A percentile compares a stretch with the other conserved stretches of the same genome.
These are phyloP conservation scores for Channa striata DNA, from an alignment of 2,797 vertebrate species.

Conservation along the genomic window DNA sequence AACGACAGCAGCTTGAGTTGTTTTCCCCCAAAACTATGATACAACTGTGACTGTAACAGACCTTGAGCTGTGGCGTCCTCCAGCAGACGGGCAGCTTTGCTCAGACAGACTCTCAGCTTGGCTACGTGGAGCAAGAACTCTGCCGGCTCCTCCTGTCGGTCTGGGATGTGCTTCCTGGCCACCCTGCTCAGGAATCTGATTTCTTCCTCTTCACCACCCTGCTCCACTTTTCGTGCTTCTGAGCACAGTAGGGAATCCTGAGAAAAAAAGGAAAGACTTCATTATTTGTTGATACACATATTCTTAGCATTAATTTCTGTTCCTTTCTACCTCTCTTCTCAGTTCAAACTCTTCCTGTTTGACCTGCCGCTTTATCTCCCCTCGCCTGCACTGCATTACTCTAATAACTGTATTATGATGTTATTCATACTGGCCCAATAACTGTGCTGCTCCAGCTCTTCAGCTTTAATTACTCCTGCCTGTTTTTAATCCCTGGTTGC, in stretches of 20 bases:
- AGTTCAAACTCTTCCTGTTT: too few relatives aligned
- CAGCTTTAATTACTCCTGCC: too few relatives aligned
- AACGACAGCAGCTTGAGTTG: neutral
- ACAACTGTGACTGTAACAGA: slow-evolving; percentile 6
- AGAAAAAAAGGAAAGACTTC: fast-evolving
- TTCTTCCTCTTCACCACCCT: slow-evolving; percentile 36
- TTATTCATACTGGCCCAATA: too few relatives aligned
- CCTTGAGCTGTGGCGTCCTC: slow-evolving; percentile 32
- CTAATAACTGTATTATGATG: too few relatives aligned
- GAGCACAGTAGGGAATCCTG: slow-evolving; percentile 79
- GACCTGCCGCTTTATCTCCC: too few relatives aligned
- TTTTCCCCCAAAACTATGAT: neutral
- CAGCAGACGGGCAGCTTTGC: slow-evolving; percentile 68
- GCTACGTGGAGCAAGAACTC: slow-evolving; percentile 80
- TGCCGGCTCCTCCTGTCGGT: slow-evolving; percentile 63
- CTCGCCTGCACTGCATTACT: too few relatives aligned
- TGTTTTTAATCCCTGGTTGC: too few relatives aligned
- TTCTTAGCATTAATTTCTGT: too few relatives aligned
- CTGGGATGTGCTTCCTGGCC: slow-evolving; percentile 68
- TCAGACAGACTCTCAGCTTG: slow-evolving; percentile 73
- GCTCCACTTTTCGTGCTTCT: slow-evolving; percentile 15
- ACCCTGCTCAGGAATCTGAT: slow-evolving; percentile 75
- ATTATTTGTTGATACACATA: neutral
- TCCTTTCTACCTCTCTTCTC: too few relatives aligned
- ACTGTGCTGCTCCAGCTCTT: too few relatives aligned